Evolutionary conservation across 2,797 vertebrate species (phyloP).

Genomic region (Enteromius viviparus): DNA sequence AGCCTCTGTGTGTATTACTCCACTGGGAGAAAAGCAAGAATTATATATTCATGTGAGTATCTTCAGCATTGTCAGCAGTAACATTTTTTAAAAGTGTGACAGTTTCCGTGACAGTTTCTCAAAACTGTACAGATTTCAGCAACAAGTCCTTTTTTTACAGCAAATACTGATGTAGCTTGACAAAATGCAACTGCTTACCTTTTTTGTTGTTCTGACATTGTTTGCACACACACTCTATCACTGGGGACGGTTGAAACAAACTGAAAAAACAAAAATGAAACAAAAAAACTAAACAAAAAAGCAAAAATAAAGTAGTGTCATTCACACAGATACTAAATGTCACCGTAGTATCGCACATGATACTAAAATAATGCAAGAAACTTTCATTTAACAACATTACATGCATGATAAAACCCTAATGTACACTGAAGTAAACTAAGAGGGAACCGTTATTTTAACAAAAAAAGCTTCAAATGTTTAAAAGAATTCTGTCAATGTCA

Average conservation of each 20-base stretch:
- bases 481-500: not conserved
- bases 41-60: not conserved
- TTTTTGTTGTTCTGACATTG: not conserved
- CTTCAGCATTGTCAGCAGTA: not conserved
- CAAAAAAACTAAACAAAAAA: not conserved
- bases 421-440: not conserved
- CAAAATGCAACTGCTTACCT: not conserved
- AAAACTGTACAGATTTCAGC: not conserved
- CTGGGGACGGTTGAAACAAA: not conserved
- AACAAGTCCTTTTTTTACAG: not conserved
- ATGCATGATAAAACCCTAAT: not conserved
- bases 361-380: not conserved
- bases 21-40: not conserved
- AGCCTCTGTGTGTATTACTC: not conserved
- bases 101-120: not conserved
- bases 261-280: not conserved
- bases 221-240: not conserved
- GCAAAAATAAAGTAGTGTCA: not conserved
- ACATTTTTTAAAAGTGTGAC: not conserved
- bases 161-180: not conserved
- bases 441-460: not conserved
- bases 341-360: not conserved
- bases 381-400: not conserved
- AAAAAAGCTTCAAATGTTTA: not conserved
- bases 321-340: not conserved